Conservation (phyloP, 2,888 invertebrate genomes). For the Himalopsyche japonica region DNA sequence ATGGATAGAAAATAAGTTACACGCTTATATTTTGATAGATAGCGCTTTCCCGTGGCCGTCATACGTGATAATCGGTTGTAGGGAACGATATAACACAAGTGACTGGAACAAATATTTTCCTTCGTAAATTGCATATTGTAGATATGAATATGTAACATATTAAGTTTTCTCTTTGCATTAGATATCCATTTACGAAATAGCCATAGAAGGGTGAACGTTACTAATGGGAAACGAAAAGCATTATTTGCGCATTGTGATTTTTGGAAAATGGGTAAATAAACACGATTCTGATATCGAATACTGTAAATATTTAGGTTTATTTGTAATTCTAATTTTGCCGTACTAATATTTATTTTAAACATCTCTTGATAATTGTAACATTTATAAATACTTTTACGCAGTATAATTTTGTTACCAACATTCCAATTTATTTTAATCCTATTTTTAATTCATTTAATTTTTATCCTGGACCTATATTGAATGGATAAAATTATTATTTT, state of each 20-base stretch:
- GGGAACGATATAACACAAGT: slow-evolving; percentile 2
- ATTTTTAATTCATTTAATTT: no score
- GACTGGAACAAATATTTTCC: slow-evolving; percentile 9
- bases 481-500: no score
- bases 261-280: neutral
- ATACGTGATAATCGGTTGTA: slow-evolving; percentile 20
- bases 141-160: slow-evolving; percentile 14
- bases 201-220: slow-evolving; percentile 10
- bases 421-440: no score
- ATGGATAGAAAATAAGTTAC: no score
- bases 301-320: no score
- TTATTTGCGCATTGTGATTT: neutral
- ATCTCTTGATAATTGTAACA: no score
- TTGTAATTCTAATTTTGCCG: no score
- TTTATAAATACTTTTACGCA: no score
- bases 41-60: neutral
- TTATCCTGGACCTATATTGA: no score
- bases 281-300: neutral
- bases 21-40: no score
- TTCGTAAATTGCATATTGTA: slow-evolving; percentile 24
- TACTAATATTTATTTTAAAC: no score
- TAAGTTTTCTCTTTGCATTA: neutral
- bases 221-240: slow-evolving; percentile 14
- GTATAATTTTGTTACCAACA: no score
- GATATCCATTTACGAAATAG: neutral